Evolutionary conservation across 1,140 invertebrate genomes (phyloP).

Genomic region (roundworm (Caenorhabditis elegans)): DNA sequence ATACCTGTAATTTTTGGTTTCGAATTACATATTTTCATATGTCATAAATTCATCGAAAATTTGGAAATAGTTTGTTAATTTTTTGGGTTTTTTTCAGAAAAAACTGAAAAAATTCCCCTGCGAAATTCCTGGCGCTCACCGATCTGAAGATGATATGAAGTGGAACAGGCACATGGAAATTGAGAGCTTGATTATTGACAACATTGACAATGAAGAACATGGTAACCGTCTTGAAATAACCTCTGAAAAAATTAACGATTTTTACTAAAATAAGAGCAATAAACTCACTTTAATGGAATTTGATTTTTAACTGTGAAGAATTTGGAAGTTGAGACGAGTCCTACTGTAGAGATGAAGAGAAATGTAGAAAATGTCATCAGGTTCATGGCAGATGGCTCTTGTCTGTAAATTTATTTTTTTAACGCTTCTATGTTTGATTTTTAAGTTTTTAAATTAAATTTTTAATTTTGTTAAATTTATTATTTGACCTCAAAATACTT

Average conservation of each 20-base stretch:
- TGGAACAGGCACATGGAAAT: conserved; percentile 95
- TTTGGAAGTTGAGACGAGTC: conserved; percentile 82
- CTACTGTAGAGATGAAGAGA: conserved; percentile 82
- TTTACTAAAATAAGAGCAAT: no score
- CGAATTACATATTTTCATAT: no score
- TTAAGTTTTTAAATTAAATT: no score
- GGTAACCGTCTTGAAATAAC: conserved; percentile 81
- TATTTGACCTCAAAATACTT: no score
- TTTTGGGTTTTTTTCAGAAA: no score
- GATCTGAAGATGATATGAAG: conserved; percentile 97
- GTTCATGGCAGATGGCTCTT: conserved; percentile 86
- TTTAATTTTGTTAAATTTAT: no score
- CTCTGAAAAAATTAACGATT: conserved; percentile 70
- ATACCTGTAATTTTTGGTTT: no score
- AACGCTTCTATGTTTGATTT: no score
- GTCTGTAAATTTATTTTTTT: conserved; percentile 71
- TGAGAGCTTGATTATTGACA: conserved; percentile 91
- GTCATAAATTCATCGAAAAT: no score
- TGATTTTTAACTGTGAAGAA: conserved; percentile 76
- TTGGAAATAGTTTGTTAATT: no score
- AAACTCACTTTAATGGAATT: conserved; percentile 57
- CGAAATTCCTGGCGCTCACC: no score
- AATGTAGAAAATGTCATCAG: conserved; percentile 91
- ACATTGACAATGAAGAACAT: conserved; percentile 91
- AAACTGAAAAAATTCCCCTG: no score